Base-by-base conservation (phyloP, 2,797 vertebrate genomes). In the Chromobotia macracanthus region DNA sequence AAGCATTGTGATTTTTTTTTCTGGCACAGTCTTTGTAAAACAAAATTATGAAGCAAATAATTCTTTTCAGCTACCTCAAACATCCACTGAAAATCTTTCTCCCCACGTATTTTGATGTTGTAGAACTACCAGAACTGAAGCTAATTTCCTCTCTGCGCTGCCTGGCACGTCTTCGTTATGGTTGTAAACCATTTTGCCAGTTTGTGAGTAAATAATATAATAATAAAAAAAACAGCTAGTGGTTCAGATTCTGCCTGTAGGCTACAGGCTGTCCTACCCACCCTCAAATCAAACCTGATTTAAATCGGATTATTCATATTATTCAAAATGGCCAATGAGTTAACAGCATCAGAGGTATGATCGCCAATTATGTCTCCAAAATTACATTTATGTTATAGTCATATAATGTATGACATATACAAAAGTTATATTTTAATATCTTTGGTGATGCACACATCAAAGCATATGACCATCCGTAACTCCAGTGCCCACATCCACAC, bases 151-250 rank as follows among this genome's bases (percentile, higher is more conserved):
- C 25, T 12, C 38, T 23, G n/a, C 13, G 41, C 55, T 2, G 9
- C n/a, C 53, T 56, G 11, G 21, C 23, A 21, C 11, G 23, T 9
- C 48, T 53, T 75, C 61, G 53, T 65, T 65, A 41, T 65, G 61
- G 19, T 25, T 75, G 64, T n/a, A 35, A 28, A 51, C 5, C 28
- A 38, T 53, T 28, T 64, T 51, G 58, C 28, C 46, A 64, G 50
- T 74, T 51, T 74, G 58, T 8, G 7, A 51, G 4, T 31, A 31
- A 31, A 31, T 31, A 31, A 31, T 5, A 31, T 5, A 31, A 31
- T 1, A 35, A 23, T 51, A 64, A 53, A 11, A 51, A 35, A 48
- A 38, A 15, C n/a, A 31, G 31, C 31, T 31, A 31, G 31, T 31
- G 58, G 25, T 21, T 55, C n/a, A 55, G 3, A n/a, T 31, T 31